Percentiles rank a stretch among this genome's conserved stretches.
Evolutionary conservation across 2,113 vertebrate species (phyloP).

Genomic region (Camelus dromedarius): DNA sequence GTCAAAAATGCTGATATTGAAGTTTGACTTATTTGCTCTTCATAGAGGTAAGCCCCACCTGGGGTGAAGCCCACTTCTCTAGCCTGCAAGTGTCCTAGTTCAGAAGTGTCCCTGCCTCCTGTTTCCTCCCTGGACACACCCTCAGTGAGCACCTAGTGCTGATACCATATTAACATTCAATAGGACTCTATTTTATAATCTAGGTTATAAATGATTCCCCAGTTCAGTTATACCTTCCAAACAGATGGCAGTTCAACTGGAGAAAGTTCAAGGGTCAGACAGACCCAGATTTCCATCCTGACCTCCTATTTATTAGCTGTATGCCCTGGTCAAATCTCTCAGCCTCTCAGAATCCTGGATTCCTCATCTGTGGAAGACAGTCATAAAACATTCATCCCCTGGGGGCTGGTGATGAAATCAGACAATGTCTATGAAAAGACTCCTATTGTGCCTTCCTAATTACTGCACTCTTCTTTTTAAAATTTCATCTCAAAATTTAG

Average conservation of each 20-base stretch:
- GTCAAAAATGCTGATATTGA: background rate
- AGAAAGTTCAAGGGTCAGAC: background rate
- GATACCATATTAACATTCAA: background rate
- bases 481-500: background rate
- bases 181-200: background rate
- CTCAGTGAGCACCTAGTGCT: background rate
- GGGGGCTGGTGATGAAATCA: background rate
- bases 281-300: background rate
- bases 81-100: background rate
- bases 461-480: background rate
- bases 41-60: background rate
- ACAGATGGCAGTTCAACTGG: background rate
- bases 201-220: background rate
- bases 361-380: background rate
- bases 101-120: background rate
- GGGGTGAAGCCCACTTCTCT: background rate
- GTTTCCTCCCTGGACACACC: background rate
- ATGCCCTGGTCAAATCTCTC: background rate
- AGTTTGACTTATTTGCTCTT: background rate
- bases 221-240: background rate
- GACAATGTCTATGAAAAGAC: background rate
- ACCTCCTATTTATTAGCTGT: background rate
- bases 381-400: background rate
- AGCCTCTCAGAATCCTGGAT: background rate
- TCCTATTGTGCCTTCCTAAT: background rate